Evolutionary conservation across 2,888 invertebrate species (phyloP).

Genomic region (Clitarchus hookeri): DNA sequence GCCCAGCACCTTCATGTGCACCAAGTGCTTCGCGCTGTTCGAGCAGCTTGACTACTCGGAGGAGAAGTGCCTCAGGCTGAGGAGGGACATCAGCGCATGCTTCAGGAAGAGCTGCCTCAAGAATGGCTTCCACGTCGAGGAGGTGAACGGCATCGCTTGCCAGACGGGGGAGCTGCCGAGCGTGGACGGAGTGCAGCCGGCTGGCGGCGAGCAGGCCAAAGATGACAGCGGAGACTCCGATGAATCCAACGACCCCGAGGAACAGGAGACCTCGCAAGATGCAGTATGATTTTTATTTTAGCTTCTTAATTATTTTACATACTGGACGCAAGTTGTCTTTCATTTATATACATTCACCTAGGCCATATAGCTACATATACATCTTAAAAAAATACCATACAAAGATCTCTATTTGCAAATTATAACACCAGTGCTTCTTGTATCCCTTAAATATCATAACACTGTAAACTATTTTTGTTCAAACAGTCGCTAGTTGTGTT

Average conservation of each 20-base stretch:
- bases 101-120: slow-evolving; percentile 38
- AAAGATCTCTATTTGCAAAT: too few species aligned
- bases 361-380: too few species aligned
- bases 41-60: slow-evolving; percentile 44
- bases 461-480: too few species aligned
- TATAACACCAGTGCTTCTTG: too few species aligned
- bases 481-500: too few species aligned
- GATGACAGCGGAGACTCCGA: slow-evolving; percentile 31
- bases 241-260: slow-evolving; percentile 34
- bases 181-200: neutral
- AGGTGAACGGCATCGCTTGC: slow-evolving; percentile 40
- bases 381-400: too few species aligned
- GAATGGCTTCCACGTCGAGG: slow-evolving; percentile 36
- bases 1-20: slow-evolving; percentile 42
- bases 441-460: too few species aligned
- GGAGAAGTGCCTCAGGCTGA: slow-evolving; percentile 39
- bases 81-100: slow-evolving; percentile 40
- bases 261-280: neutral
- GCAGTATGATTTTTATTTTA: neutral
- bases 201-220: slow-evolving; percentile 25
- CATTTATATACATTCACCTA: too few species aligned
- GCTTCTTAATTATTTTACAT: neutral
- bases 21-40: slow-evolving; percentile 43
- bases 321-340: neutral
- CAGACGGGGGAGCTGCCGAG: slow-evolving; percentile 41